phyloP scores from a whole-genome alignment of 2,888 invertebrate species.

The Scrobipalpa atriplicella region DNA sequence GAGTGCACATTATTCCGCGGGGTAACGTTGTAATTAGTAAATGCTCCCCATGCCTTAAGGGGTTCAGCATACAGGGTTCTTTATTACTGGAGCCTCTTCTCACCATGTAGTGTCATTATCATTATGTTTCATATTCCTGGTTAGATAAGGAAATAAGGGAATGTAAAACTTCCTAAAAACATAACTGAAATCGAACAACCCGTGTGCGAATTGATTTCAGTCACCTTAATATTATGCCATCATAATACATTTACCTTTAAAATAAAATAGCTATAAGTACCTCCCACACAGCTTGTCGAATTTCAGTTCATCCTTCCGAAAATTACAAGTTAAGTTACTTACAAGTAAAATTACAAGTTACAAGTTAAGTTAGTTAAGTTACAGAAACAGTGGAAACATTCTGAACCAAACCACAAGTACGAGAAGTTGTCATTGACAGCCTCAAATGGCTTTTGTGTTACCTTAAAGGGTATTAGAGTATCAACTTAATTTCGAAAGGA shows the following conservation, averaged over 20 bases:
- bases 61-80: neutral
- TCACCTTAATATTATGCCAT: too few relatives aligned
- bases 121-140: neutral
- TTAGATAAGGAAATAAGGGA: neutral
- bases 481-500: neutral
- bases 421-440: neutral
- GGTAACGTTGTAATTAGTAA: conserved; percentile 7
- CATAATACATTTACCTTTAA: too few relatives aligned
- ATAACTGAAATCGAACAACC: too few relatives aligned
- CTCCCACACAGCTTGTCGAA: too few relatives aligned
- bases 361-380: neutral
- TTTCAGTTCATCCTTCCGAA: too few relatives aligned
- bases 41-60: conserved; percentile 1
- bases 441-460: neutral
- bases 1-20: conserved; percentile 12
- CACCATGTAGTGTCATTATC: neutral
- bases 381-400: neutral
- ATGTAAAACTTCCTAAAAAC: too few relatives aligned
- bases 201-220: too few relatives aligned
- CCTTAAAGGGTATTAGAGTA: neutral
- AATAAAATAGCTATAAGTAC: too few relatives aligned
- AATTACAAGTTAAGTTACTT: too few relatives aligned
- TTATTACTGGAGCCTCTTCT: neutral
- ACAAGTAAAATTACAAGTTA: too few relatives aligned
- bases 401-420: neutral